These are phyloP conservation scores for Synergus laeviventris DNA, from an alignment of 2,888 invertebrate genomes.

Conservation along the genomic window DNA sequence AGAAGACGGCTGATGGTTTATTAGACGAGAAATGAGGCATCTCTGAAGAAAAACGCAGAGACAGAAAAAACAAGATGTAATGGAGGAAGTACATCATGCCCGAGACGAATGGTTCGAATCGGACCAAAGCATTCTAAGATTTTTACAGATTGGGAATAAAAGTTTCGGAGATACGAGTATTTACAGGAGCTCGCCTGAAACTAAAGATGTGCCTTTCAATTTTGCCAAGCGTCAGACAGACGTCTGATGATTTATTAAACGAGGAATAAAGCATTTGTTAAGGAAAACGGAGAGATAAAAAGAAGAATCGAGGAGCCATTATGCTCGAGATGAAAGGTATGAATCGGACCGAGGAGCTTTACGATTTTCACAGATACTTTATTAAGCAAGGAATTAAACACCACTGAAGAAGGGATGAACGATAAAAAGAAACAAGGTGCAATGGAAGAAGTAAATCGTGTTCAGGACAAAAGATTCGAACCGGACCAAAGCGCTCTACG, in stretches of 20 bases:
- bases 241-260: slow-evolving; percentile 28
- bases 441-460: too few relatives aligned
- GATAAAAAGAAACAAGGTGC: too few relatives aligned
- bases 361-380: not conserved
- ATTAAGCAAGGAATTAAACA: too few relatives aligned
- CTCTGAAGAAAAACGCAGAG: not conserved
- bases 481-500: not conserved
- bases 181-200: slow-evolving; percentile 31
- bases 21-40: slow-evolving; percentile 14
- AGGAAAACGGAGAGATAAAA: not conserved
- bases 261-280: not conserved
- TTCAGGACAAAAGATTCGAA: too few relatives aligned
- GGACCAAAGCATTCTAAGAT: too few relatives aligned
- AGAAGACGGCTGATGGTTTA: slow-evolving; percentile 30
- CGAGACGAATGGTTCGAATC: too few relatives aligned
- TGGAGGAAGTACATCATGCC: not conserved
- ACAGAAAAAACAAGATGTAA: not conserved
- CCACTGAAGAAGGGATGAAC: too few relatives aligned
- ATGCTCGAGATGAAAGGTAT: too few relatives aligned
- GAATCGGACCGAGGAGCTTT: too few relatives aligned
- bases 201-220: slow-evolving; percentile 27
- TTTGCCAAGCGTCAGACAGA: not conserved
- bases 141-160: not conserved
- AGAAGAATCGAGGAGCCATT: not conserved
- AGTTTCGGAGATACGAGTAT: not conserved